These are phyloP conservation scores for Protonemura montana DNA, from an alignment of 2,888 invertebrate genomes.

Conservation along the genomic window DNA sequence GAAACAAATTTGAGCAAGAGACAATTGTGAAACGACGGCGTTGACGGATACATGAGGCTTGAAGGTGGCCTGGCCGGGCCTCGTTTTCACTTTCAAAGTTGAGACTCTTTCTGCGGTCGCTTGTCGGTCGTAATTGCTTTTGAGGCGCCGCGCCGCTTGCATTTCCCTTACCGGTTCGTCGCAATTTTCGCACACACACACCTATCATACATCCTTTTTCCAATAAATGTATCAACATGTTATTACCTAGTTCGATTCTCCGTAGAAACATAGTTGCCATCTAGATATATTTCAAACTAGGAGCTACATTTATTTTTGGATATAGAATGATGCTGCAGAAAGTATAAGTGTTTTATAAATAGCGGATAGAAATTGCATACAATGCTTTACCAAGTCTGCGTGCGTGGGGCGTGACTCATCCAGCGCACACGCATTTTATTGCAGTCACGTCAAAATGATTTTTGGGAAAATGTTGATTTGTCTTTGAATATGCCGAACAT, in stretches of 20 bases:
- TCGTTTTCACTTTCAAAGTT: background rate
- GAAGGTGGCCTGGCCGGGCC: too few relatives aligned
- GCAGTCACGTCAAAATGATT: background rate
- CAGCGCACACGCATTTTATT: background rate
- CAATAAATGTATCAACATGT: background rate
- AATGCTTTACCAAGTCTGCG: background rate
- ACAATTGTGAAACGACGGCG: background rate
- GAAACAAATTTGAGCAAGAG: conserved; percentile 21
- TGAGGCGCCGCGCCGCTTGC: background rate
- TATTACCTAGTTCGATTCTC: background rate
- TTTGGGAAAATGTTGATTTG: background rate
- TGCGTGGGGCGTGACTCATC: background rate
- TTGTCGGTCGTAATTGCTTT: background rate
- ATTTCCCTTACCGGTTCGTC: background rate
- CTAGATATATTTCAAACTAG: background rate
- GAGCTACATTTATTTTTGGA: background rate
- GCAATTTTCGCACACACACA: background rate
- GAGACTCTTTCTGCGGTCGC: background rate
- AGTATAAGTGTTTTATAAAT: background rate
- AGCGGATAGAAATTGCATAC: background rate
- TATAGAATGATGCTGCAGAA: background rate
- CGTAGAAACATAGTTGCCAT: background rate
- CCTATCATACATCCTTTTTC: background rate
- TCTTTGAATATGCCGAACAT: too few relatives aligned
- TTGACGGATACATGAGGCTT: background rate